Conservation (phyloP, 2,797 vertebrate genomes). For the Crypturellus tataupa region DNA sequence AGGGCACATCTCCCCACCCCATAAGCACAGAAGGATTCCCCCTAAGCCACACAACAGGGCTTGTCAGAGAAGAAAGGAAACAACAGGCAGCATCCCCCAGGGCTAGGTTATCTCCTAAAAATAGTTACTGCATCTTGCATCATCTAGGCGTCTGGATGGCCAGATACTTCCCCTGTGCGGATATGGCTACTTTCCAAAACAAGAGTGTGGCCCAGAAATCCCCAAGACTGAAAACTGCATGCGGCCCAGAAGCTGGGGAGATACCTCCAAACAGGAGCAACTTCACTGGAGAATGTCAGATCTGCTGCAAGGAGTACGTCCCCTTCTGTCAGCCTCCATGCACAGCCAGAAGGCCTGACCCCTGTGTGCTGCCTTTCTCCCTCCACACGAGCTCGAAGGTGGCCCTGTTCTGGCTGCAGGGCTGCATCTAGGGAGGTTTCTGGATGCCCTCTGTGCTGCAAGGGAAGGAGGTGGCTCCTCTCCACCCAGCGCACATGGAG, state of each 20-base stretch:
- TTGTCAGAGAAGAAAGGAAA: background rate
- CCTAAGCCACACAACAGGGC: background rate
- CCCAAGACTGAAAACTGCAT: fast-evolving
- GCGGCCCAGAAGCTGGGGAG: background rate
- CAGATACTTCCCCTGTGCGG: background rate
- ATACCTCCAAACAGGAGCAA: background rate
- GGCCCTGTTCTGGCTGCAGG: background rate
- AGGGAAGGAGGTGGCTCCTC: background rate
- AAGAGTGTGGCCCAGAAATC: fast-evolving
- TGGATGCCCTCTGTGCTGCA: background rate
- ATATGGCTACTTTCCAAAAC: background rate
- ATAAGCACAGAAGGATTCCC: background rate
- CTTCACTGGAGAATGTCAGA: fast-evolving
- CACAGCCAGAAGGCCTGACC: background rate
- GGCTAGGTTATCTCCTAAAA: background rate
- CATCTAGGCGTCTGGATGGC: background rate
- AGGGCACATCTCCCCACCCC: background rate
- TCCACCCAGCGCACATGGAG: background rate
- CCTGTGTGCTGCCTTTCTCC: fast-evolving
- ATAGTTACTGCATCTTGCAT: background rate
- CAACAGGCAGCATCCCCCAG: background rate
- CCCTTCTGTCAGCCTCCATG: background rate
- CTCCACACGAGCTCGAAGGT: background rate
- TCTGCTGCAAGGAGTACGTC: fast-evolving
- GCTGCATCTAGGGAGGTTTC: background rate